Percentiles rank a stretch among this genome's conserved stretches.
These are phyloP conservation scores for Kuschelorhynchus macadamiae DNA, from an alignment of 2,888 invertebrate species.

Conservation along the genomic window DNA sequence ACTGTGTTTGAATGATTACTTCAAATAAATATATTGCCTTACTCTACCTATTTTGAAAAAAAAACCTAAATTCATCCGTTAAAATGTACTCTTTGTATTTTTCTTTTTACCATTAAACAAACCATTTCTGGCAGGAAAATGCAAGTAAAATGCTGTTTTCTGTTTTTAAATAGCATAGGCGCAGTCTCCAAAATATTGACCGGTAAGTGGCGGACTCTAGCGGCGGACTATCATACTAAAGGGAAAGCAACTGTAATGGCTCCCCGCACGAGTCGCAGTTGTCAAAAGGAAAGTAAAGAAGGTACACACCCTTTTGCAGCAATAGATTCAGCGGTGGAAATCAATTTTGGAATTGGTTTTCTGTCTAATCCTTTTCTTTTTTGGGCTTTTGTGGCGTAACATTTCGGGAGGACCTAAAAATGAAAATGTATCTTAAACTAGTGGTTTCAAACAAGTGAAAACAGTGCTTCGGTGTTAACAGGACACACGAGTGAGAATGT, in stretches of 20 bases:
- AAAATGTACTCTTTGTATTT: no score
- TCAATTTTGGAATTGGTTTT: conserved; percentile 68
- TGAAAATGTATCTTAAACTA: conserved; percentile 11
- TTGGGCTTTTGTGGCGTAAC: conserved; percentile 66
- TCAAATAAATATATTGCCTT: no score
- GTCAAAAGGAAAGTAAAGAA: conserved; percentile 48
- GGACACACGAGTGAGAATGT: conserved; percentile 1
- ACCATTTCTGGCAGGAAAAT: no score
- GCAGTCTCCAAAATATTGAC: conserved; percentile 68
- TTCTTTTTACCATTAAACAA: no score
- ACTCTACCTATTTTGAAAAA: no score
- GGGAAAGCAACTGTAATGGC: conserved; percentile 63
- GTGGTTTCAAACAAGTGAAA: conserved; percentile 54
- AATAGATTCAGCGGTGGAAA: conserved; percentile 75
- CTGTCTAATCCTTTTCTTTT: conserved; percentile 67
- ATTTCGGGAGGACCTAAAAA: conserved; percentile 60
- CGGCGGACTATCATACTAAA: conserved; percentile 54
- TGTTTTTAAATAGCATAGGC: no score
- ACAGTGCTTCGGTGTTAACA: conserved; percentile 40
- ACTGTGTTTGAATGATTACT: no score
- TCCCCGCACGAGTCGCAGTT: conserved; percentile 60
- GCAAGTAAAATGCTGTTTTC: no score
- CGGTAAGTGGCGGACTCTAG: conserved; percentile 62
- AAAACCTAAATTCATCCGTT: no score
- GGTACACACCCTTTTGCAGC: conserved; percentile 79